Evolutionary conservation across 2,113 vertebrate genomes (phyloP).

Genomic region (Paramormyrops kingsleyae): DNA sequence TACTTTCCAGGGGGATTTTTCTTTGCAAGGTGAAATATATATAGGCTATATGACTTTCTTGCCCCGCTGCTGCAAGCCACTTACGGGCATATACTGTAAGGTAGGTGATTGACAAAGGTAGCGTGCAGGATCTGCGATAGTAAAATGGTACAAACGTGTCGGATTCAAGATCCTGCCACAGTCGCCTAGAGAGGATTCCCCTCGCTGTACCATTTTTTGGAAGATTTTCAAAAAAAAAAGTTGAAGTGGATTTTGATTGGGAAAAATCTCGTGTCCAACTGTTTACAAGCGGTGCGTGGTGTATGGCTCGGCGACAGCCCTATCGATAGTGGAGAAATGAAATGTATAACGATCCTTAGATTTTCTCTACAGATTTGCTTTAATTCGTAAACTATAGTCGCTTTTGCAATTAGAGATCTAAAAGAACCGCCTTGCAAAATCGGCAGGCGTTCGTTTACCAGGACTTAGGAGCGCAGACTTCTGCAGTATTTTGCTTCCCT

Average conservation of each 20-base stretch:
- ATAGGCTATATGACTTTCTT: constrained; percentile 10
- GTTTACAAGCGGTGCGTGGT: constrained; percentile 80
- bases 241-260: constrained; percentile 78
- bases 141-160: not conserved
- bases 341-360: not conserved
- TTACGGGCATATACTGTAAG: constrained; percentile 45
- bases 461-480: not conserved
- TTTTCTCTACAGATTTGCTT: not conserved
- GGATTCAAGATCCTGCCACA: constrained; percentile 33
- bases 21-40: not conserved
- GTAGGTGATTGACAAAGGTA: constrained; percentile 25
- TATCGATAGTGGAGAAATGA: constrained; percentile 16
- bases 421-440: not conserved
- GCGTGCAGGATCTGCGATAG: constrained; percentile 23
- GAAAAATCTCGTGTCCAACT: constrained; percentile 83
- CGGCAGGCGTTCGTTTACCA: not conserved
- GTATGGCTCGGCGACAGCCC: constrained; percentile 70
- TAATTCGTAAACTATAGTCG: not conserved
- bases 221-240: constrained; percentile 68
- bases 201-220: constrained; percentile 71
- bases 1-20: not conserved
- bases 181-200: constrained; percentile 52
- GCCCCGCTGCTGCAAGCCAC: constrained; percentile 46
- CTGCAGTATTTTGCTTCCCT: not conserved
- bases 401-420: not conserved